Conservation (phyloP, 2,113 vertebrate genomes). For the Pterocles burchelli region DNA sequence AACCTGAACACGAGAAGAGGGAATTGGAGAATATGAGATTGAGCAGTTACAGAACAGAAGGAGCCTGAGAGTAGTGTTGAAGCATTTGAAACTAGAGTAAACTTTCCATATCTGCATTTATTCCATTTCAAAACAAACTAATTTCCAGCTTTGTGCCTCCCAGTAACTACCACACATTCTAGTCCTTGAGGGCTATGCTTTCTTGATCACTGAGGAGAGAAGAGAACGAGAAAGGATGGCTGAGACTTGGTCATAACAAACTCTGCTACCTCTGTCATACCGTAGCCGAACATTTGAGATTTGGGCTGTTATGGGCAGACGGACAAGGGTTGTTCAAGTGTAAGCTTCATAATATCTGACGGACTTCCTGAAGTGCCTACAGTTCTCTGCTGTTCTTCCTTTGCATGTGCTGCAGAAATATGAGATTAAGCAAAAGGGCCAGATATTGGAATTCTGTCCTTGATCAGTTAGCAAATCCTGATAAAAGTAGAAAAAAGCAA, state of each 20-base stretch:
- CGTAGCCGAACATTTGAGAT: neutral
- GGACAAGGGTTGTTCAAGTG: neutral
- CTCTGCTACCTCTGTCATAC: neutral
- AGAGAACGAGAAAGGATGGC: neutral
- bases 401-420: neutral
- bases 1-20: neutral
- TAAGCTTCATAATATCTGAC: neutral
- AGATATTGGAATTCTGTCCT: neutral
- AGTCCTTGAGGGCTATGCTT: neutral
- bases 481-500: neutral
- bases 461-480: neutral
- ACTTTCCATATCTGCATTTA: neutral
- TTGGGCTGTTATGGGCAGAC: neutral
- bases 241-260: neutral
- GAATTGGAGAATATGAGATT: neutral
- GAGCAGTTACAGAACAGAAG: neutral
- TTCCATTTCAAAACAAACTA: neutral
- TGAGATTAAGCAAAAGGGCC: neutral
- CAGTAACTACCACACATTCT: neutral
- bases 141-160: neutral
- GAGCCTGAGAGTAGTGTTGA: neutral
- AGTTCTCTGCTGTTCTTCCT: neutral
- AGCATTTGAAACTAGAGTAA: neutral
- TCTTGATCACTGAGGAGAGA: neutral
- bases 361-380: neutral